Percentiles rank a stretch among this genome's conserved stretches.
phyloP scores from a whole-genome alignment of 1,140 invertebrate species.

The Temnothorax nylanderi region DNA sequence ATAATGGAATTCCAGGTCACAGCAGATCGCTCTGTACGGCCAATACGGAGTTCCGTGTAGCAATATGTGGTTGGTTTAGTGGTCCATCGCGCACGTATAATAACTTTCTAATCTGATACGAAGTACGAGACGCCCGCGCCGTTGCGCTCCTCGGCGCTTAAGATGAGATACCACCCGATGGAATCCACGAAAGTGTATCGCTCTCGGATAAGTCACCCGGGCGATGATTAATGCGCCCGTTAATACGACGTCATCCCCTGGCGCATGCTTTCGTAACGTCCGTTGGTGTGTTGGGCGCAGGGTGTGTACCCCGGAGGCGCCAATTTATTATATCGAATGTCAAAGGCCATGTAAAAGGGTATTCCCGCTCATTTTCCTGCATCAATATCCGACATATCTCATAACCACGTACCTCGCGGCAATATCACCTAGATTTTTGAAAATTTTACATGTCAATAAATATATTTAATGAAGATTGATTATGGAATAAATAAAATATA shows the following conservation, averaged over 20 bases:
- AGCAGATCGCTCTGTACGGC: conserved; percentile 53
- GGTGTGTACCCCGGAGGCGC: background rate
- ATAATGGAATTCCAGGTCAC: conserved; percentile 73
- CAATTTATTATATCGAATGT: conserved; percentile 38
- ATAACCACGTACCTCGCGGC: no score
- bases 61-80: conserved; percentile 55
- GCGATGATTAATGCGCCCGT: conserved; percentile 50
- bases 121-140: background rate
- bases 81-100: conserved; percentile 51
- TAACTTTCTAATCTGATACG: conserved; percentile 60
- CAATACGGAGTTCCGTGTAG: conserved; percentile 57
- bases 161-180: conserved; percentile 7
- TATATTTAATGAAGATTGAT: background rate
- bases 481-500: background rate
- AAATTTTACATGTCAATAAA: background rate
- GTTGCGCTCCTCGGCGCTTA: background rate
- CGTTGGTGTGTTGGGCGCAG: background rate
- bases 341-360: conserved; percentile 16
- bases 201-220: conserved; percentile 23
- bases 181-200: conserved; percentile 49
- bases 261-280: background rate
- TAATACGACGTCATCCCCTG: conserved; percentile 40
- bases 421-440: background rate
- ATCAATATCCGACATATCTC: conserved; percentile 23
- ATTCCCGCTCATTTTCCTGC: background rate